These are phyloP conservation scores for Pseudochaenichthys georgianus DNA, from an alignment of 2,797 vertebrate genomes.

Conservation along the genomic window DNA sequence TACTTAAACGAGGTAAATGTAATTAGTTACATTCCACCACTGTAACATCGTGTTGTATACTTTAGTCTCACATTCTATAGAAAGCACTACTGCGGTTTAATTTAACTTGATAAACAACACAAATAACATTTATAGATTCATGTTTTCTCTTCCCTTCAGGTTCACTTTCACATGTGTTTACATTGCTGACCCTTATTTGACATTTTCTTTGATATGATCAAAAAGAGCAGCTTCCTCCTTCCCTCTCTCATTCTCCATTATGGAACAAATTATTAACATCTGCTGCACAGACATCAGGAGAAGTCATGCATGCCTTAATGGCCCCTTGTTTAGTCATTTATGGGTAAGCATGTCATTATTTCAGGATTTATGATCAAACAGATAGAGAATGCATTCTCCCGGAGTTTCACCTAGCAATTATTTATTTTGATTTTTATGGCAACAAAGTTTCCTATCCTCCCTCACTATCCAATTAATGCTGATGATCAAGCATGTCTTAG, in stretches of 20 bases:
- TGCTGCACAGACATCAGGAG: conserved; percentile 84
- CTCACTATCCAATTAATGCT: conserved; percentile 83
- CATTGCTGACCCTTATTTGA: conserved; percentile 79
- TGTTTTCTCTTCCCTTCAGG: neutral
- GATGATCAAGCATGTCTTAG: conserved; percentile 78
- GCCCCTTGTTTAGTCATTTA: conserved; percentile 87
- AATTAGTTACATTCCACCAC: neutral
- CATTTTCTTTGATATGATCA: conserved; percentile 78
- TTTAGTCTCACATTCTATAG: neutral
- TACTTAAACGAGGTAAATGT: too few relatives aligned
- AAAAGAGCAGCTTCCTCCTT: conserved; percentile 52
- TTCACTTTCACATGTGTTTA: conserved; percentile 44
- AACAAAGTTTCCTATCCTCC: conserved; percentile 80
- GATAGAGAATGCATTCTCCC: conserved; percentile 74
- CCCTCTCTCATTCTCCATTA: conserved; percentile 78
- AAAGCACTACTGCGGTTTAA: neutral
- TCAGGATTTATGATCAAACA: conserved; percentile 78
- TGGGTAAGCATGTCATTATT: conserved; percentile 86
- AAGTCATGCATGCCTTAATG: conserved; percentile 85
- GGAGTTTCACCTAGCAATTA: conserved; percentile 82
- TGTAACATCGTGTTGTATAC: neutral
- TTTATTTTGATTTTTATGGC: conserved; percentile 83
- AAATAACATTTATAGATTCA: neutral
- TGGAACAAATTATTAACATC: conserved; percentile 84
- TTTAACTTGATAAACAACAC: neutral